Evolutionary conservation across 2,113 vertebrate genomes (phyloP).

Genomic region (Heliornis fulica): DNA sequence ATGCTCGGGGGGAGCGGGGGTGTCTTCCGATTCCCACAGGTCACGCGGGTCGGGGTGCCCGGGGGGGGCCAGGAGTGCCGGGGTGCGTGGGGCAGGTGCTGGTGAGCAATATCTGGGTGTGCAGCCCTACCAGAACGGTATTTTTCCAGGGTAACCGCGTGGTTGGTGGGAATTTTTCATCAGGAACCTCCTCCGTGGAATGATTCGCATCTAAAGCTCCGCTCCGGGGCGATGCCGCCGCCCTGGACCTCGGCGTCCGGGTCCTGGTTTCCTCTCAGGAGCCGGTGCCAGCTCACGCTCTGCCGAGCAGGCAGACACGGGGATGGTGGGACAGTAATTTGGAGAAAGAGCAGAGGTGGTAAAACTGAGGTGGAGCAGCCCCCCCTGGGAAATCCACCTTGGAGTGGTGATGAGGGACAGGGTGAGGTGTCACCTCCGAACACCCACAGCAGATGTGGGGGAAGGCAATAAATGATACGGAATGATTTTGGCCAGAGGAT

Average conservation of each 20-base stretch:
- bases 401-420: accelerated
- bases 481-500: background rate
- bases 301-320: background rate
- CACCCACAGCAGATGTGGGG: accelerated
- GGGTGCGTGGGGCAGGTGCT: accelerated
- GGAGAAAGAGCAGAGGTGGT: background rate
- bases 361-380: background rate
- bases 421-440: background rate
- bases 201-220: background rate
- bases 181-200: background rate
- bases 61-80: too few species aligned
- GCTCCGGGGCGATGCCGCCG: accelerated
- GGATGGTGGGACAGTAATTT: background rate
- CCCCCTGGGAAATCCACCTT: background rate
- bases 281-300: background rate
- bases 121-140: too few species aligned
- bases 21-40: accelerated
- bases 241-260: accelerated
- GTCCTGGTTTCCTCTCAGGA: too few species aligned
- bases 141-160: background rate
- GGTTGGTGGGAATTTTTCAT: background rate
- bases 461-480: accelerated
- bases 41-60: accelerated
- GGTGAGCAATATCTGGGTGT: accelerated
- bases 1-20: background rate